Conservation (phyloP, 1,140 invertebrate genomes). For the Bombus consobrinus region DNA sequence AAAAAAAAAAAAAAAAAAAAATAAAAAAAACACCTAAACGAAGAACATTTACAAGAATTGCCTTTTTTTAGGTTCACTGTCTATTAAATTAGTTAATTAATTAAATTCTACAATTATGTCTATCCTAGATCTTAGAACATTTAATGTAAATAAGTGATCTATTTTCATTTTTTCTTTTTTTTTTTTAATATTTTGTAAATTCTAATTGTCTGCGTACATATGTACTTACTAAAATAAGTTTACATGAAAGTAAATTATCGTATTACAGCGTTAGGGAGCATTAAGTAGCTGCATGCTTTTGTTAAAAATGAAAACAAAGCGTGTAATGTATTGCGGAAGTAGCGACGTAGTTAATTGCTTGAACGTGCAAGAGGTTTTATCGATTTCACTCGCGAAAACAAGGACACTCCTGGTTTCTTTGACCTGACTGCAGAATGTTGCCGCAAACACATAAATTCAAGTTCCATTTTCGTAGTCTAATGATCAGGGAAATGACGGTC, state of each 20-base stretch:
- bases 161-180: too few species aligned
- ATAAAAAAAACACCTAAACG: too few species aligned
- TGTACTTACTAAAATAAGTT: neutral
- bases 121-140: too few species aligned
- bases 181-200: too few species aligned
- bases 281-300: neutral
- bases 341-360: neutral
- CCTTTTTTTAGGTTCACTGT: too few species aligned
- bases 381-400: slow-evolving; percentile 14
- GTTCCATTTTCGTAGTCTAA: slow-evolving; percentile 14
- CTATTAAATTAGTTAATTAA: too few species aligned
- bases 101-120: too few species aligned
- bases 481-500: neutral
- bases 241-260: neutral
- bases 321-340: neutral
- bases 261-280: neutral
- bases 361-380: slow-evolving; percentile 18
- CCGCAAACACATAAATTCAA: slow-evolving; percentile 31
- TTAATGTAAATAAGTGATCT: neutral
- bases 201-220: too few species aligned
- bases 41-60: too few species aligned
- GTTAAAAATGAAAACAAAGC: slow-evolving; percentile 3
- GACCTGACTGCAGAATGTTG: neutral
- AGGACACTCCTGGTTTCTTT: neutral
- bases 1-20: too few species aligned